Percentiles rank a stretch among this genome's conserved stretches.
Evolutionary conservation across 1,140 invertebrate genomes (phyloP).

Genomic region (Aphis gossypii): DNA sequence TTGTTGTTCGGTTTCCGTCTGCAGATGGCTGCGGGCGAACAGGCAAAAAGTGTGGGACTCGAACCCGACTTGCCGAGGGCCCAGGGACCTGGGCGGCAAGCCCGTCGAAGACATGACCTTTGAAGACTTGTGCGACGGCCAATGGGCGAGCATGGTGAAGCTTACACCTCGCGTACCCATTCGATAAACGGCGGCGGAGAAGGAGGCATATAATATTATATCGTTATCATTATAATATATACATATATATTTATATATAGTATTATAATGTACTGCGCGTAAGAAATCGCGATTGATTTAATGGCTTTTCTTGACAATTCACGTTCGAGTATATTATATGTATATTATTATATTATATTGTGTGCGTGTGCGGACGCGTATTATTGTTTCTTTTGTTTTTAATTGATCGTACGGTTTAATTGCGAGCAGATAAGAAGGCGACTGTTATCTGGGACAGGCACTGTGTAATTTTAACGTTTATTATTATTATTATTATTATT

Average conservation of each 20-base stretch:
- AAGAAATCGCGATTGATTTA: constrained; percentile 8
- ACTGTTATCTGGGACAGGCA: constrained; percentile 27
- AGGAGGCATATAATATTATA: neutral
- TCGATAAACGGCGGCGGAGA: constrained; percentile 36
- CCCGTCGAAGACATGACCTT: constrained; percentile 76
- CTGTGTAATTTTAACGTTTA: constrained; percentile 38
- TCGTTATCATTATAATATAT: neutral
- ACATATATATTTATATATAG: neutral
- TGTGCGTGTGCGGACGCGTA: neutral
- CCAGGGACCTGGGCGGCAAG: constrained; percentile 75
- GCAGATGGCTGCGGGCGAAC: constrained; percentile 74
- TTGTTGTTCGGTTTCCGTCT: neutral
- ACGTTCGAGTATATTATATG: neutral
- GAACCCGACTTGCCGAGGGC: constrained; percentile 77
- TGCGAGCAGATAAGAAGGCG: constrained; percentile 42
- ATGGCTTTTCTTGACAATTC: constrained; percentile 28
- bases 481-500: neutral
- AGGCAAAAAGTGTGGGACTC: constrained; percentile 76
- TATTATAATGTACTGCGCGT: neutral
- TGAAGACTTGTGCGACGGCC: constrained; percentile 80
- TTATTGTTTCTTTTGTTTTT: constrained; percentile 31
- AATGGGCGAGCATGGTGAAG: constrained; percentile 85
- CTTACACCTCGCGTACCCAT: constrained; percentile 73
- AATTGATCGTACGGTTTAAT: constrained; percentile 50
- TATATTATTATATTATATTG: neutral